Base-by-base conservation (phyloP, 2,888 invertebrate species). In the Ptychoptera contaminata region DNA sequence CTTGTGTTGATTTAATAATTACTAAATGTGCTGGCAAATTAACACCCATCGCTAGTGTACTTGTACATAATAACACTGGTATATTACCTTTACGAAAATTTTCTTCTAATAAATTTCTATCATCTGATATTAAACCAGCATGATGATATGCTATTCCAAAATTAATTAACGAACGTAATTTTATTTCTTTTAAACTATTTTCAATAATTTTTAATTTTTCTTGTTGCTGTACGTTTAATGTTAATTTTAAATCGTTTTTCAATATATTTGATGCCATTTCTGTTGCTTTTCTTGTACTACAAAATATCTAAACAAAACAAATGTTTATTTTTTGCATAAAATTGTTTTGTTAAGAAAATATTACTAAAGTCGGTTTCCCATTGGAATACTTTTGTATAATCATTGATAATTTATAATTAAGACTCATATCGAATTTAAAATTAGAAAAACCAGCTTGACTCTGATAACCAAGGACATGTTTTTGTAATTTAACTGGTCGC, bases 1-100 rank as follows among this genome's bases (percentile, higher is more conserved):
- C 54, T 49, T 54, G 53, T 0, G 87, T 87, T 16, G 82, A 81
- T 62, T 86, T 86, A 36, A 87, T 69, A 15, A 87, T 76, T 5
- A 87, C 86, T 38, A 87, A 68, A 65, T 86, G 85, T 2, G 86
- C 86, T 8, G 86, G 85, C 37, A 87, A 65, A 63, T 87, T 87
- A 1, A 87, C 83, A 6, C 86, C 86, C 79, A 84, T 82, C 2
- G 86, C 82, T 68, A 69, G 45, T 11, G 81, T 81, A 39, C 77
- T 78, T 7, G 81, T 81, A 1, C 80, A 74, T 10, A 81, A 70
- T 29, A 87, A 67, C 50, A 86, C 74, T 0, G 79, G 79, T 31
- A 87, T 63, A 37, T 74, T 67, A 41, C 78, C 74, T 39, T 69
- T 67, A 16, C 76, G 64, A 59, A 86, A 87, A 1, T 77, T 65